These are phyloP conservation scores for Andrena bucephala DNA, from an alignment of 2,888 invertebrate species.

Conservation along the genomic window DNA sequence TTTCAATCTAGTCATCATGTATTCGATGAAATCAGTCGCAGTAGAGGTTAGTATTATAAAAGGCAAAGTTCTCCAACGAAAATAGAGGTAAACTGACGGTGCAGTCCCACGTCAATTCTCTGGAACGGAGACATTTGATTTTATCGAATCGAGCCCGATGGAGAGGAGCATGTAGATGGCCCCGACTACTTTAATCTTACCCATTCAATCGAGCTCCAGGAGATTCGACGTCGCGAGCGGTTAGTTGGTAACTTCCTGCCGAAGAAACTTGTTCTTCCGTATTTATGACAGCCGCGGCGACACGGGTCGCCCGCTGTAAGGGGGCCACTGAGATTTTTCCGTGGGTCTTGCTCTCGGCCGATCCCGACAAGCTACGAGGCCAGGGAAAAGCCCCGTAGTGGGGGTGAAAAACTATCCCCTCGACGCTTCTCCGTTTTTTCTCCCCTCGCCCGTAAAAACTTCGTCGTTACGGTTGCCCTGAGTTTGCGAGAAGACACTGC, in stretches of 20 bases:
- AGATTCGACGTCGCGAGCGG: conserved; percentile 61
- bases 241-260: conserved; percentile 60
- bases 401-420: conserved; percentile 18
- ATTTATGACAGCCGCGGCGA: conserved; percentile 67
- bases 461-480: conserved; percentile 11
- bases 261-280: conserved; percentile 60
- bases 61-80: neutral
- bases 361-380: conserved; percentile 7
- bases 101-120: neutral
- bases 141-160: conserved; percentile 11
- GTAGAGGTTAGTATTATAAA: too few species aligned
- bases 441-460: conserved; percentile 14
- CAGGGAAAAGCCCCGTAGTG: neutral
- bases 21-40: too few species aligned
- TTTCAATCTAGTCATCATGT: too few species aligned
- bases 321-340: conserved; percentile 42
- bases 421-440: neutral
- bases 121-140: conserved; percentile 21
- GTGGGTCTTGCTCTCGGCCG: conserved; percentile 10
- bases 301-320: conserved; percentile 39
- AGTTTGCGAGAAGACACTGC: neutral
- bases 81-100: conserved; percentile 7
- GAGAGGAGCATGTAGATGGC: conserved; percentile 20
- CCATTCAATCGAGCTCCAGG: conserved; percentile 55
- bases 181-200: conserved; percentile 59